Evolutionary conservation across 2,113 vertebrate species (phyloP).

Genomic region (Diphyllodes magnificus): DNA sequence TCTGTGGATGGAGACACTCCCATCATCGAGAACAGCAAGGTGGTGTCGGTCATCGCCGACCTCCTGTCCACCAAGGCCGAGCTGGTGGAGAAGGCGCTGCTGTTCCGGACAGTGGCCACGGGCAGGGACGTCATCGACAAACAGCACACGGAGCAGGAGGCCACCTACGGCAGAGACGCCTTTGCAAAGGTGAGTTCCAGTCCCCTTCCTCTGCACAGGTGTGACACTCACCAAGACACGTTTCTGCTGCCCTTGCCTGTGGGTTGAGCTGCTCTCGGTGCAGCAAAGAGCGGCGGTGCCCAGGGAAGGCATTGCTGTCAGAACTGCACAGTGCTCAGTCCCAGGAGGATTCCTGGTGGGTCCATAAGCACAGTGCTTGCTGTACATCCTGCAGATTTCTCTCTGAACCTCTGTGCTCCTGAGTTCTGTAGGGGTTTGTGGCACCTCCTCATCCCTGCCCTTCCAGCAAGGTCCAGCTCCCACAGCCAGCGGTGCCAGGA

Average conservation of each 20-base stretch:
- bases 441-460: not conserved
- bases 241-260: not conserved
- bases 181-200: constrained; percentile 84
- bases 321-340: not conserved
- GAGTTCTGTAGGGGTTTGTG: not conserved
- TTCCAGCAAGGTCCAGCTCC: not conserved
- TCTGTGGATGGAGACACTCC: constrained; percentile 86
- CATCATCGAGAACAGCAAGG: constrained; percentile 84
- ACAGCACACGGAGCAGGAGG: constrained; percentile 91
- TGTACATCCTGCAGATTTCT: not conserved
- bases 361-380: not conserved
- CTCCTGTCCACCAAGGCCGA: constrained; percentile 86
- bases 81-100: constrained; percentile 88
- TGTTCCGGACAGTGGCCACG: constrained; percentile 92
- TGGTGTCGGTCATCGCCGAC: constrained; percentile 81
- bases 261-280: not conserved
- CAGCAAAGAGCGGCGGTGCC: fast-evolving
- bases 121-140: constrained; percentile 95
- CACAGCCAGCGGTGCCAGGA: not conserved
- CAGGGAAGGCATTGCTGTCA: not conserved
- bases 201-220: too few relatives aligned
- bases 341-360: not conserved
- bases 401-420: fast-evolving
- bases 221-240: fast-evolving
- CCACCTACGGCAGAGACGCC: constrained; percentile 90